A percentile compares a stretch with the other conserved stretches of the same genome.
Conservation (phyloP, 2,797 vertebrate species). For the Cossypha heuglini region DNA sequence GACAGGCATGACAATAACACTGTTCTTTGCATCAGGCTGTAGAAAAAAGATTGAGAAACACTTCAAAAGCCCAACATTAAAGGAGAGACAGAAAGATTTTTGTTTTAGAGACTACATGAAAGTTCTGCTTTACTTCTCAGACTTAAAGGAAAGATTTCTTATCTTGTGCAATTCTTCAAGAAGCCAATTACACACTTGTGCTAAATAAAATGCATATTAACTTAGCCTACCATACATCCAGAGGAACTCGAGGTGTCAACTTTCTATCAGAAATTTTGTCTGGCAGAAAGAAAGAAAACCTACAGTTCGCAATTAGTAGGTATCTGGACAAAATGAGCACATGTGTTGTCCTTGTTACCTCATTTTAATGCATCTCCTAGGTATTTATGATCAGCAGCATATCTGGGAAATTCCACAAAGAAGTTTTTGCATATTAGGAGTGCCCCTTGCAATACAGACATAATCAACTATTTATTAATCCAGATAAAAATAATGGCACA, state of each 20-base stretch:
- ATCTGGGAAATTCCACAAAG: not conserved
- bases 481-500: not conserved
- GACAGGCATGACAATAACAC: not conserved
- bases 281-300: not conserved
- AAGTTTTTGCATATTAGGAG: not conserved
- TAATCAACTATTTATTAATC: not conserved
- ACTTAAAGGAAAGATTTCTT: not conserved
- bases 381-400: not conserved
- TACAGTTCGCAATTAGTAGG: not conserved
- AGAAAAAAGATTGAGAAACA: not conserved
- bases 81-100: not conserved
- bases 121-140: not conserved
- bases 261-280: not conserved
- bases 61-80: not conserved
- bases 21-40: not conserved
- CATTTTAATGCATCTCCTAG: not conserved
- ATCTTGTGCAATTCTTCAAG: not conserved
- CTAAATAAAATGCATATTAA: not conserved
- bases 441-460: not conserved
- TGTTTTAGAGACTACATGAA: not conserved
- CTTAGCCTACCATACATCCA: not conserved
- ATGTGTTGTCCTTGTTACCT: not conserved
- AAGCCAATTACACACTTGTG: not conserved
- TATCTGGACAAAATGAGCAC: not conserved
- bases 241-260: not conserved